These are phyloP conservation scores for Sphenopsis melanotis DNA, from an alignment of 2,797 vertebrate genomes.

Conservation along the genomic window DNA sequence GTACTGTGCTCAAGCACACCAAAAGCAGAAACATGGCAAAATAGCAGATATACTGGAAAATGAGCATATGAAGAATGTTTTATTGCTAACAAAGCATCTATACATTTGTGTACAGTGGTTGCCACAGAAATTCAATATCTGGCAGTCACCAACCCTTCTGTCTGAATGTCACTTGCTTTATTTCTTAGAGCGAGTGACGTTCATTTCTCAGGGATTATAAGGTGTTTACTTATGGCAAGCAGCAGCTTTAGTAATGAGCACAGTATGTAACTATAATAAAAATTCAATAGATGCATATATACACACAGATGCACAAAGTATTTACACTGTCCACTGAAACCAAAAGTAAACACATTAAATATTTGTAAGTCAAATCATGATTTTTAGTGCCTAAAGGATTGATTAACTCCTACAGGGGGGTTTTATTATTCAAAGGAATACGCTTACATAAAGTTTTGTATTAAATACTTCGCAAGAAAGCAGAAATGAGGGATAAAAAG, in stretches of 20 bases:
- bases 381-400: neutral
- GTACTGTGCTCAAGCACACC: constrained; percentile 32
- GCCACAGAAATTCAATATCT: neutral
- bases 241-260: constrained; percentile 6
- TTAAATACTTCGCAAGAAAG: constrained; percentile 40
- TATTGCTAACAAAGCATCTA: neutral
- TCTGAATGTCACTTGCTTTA: constrained; percentile 24
- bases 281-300: neutral
- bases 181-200: constrained; percentile 13
- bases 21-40: constrained; percentile 39
- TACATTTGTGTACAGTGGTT: neutral
- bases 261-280: neutral
- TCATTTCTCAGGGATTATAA: neutral
- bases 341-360: constrained; percentile 49
- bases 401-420: neutral
- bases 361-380: neutral
- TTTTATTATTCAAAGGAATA: neutral
- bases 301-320: neutral
- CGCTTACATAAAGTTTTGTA: neutral
- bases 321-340: constrained; percentile 36
- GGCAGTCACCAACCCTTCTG: neutral
- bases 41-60: constrained; percentile 38
- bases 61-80: constrained; percentile 11
- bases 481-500: constrained; percentile 6
- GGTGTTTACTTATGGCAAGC: constrained; percentile 52